phyloP scores from a whole-genome alignment of 2,888 invertebrate species.

The Tipula vernalis region DNA sequence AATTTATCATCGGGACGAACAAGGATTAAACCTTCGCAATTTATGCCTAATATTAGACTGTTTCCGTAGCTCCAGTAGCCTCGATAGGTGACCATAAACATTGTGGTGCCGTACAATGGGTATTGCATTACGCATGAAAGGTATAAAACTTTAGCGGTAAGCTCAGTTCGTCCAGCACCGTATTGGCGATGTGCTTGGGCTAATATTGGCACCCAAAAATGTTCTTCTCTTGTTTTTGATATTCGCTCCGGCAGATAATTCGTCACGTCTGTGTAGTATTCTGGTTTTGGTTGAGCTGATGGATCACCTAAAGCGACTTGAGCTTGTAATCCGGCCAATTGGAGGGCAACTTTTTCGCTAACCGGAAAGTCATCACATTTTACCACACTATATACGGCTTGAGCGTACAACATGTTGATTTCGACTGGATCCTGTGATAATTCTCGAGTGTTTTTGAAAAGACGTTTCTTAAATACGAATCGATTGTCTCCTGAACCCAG shows the following conservation, averaged over 20 bases:
- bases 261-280: slow-evolving; percentile 83
- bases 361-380: slow-evolving; percentile 94
- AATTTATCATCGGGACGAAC: slow-evolving; percentile 87
- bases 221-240: slow-evolving; percentile 61
- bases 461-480: slow-evolving; percentile 81
- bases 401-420: slow-evolving; percentile 85
- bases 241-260: slow-evolving; percentile 79
- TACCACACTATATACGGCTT: slow-evolving; percentile 89
- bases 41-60: slow-evolving; percentile 67
- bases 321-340: slow-evolving; percentile 86
- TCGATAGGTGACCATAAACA: slow-evolving; percentile 80
- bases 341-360: slow-evolving; percentile 86
- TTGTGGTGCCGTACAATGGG: slow-evolving; percentile 78
- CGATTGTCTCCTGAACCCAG: slow-evolving; percentile 78
- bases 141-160: slow-evolving; percentile 87
- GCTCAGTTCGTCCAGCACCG: slow-evolving; percentile 80
- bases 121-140: slow-evolving; percentile 94
- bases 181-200: slow-evolving; percentile 83
- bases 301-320: slow-evolving; percentile 89
- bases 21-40: slow-evolving; percentile 80
- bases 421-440: slow-evolving; percentile 91
- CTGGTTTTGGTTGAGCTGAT: slow-evolving; percentile 54
- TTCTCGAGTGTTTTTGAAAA: slow-evolving; percentile 79
- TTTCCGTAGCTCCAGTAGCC: slow-evolving; percentile 85
- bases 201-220: slow-evolving; percentile 78